A percentile compares a stretch with the other conserved stretches of the same genome.
Conservation (phyloP, 2,888 invertebrate species). For the Spialia ferax region DNA sequence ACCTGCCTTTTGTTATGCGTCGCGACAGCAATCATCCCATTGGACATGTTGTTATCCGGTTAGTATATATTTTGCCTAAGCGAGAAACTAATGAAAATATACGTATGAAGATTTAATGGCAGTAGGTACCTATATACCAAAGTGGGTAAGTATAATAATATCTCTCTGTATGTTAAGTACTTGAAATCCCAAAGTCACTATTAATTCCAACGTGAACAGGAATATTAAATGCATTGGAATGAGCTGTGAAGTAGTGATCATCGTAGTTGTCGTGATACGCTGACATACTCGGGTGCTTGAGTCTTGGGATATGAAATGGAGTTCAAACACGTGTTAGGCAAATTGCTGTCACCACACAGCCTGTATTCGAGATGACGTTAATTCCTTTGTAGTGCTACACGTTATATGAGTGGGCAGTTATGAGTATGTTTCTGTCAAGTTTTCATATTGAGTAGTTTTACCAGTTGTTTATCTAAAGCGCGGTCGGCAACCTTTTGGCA, state of each 20-base stretch:
- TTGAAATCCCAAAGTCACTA: background rate
- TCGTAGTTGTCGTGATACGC: conserved; percentile 36
- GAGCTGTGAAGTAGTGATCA: conserved; percentile 12
- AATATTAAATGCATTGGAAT: conserved; percentile 9
- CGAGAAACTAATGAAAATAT: background rate
- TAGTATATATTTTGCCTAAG: conserved; percentile 57
- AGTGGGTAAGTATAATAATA: too few relatives aligned
- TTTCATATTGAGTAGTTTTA: background rate
- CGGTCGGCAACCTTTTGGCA: too few relatives aligned
- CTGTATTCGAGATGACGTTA: conserved; percentile 32
- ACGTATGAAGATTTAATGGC: background rate
- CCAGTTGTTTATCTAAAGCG: background rate
- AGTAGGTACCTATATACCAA: background rate
- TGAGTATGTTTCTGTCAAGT: background rate
- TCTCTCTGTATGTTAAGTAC: too few relatives aligned
- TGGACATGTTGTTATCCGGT: conserved; percentile 95
- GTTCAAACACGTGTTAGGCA: conserved; percentile 40
- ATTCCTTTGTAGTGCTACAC: conserved; percentile 14
- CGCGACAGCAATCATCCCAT: conserved; percentile 89
- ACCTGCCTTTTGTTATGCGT: conserved; percentile 95
- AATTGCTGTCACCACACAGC: conserved; percentile 59
- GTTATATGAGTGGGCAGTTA: background rate
- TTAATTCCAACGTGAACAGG: background rate
- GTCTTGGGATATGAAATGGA: conserved; percentile 28
- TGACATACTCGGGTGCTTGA: conserved; percentile 52